Conservation (phyloP, 2,888 invertebrate species). For the Sialis fuliginosa region DNA sequence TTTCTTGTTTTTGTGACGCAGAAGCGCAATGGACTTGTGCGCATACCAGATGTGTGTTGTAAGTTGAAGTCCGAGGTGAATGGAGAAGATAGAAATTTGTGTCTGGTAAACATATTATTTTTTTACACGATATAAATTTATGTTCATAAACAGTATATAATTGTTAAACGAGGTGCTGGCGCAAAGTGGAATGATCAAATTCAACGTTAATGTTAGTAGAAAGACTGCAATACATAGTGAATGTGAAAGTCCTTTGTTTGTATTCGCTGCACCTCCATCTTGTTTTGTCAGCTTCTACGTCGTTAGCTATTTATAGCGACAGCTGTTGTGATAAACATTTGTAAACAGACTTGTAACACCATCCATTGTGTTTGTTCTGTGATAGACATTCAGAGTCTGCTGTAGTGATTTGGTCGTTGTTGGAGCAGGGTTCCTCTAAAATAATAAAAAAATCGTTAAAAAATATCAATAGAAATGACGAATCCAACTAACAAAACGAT, state of each 20-base stretch:
- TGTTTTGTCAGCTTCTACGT: constrained; percentile 9
- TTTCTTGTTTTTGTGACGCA: constrained; percentile 2
- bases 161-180: background rate
- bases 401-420: background rate
- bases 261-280: constrained; percentile 10
- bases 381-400: constrained; percentile 7
- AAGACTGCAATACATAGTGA: background rate
- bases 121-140: constrained; percentile 5
- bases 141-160: background rate
- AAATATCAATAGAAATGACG: constrained; percentile 6
- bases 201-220: background rate
- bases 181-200: background rate
- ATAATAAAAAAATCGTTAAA: background rate
- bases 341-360: constrained; percentile 7
- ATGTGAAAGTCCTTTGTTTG: constrained; percentile 5
- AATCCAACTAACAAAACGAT: constrained; percentile 9
- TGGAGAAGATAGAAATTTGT: background rate
- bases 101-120: constrained; percentile 5
- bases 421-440: background rate
- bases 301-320: constrained; percentile 9
- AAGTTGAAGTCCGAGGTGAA: constrained; percentile 2
- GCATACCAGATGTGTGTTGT: background rate
- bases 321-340: constrained; percentile 10
- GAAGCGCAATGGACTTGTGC: background rate
- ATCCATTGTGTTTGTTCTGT: constrained; percentile 10